These are phyloP conservation scores for Callinectes sapidus DNA, from an alignment of 2,888 invertebrate species.

Conservation along the genomic window DNA sequence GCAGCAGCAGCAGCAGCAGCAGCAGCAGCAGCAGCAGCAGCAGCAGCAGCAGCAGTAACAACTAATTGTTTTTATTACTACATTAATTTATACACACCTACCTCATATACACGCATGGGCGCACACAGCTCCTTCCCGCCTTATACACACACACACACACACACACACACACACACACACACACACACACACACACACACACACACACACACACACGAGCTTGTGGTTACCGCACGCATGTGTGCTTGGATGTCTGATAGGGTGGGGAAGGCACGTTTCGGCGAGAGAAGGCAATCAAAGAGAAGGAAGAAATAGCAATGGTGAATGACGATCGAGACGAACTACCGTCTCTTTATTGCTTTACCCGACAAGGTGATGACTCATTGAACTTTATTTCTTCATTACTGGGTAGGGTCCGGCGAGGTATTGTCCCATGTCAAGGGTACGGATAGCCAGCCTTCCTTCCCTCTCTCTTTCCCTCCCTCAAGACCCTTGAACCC, in stretches of 20 bases:
- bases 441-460: not conserved
- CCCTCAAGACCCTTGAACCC: not conserved
- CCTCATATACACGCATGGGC: not conserved
- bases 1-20: too few species aligned
- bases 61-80: not conserved
- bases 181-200: not conserved
- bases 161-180: slow-evolving; percentile 21
- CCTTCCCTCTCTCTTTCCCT: not conserved
- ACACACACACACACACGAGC: not conserved
- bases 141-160: slow-evolving; percentile 13
- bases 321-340: not conserved
- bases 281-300: not conserved
- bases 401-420: not conserved
- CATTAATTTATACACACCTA: not conserved
- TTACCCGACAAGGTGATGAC: not conserved
- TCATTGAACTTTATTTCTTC: slow-evolving; percentile 11
- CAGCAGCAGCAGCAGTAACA: not conserved
- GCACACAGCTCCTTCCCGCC: not conserved
- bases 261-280: not conserved
- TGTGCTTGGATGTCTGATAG: not conserved
- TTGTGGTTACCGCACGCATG: not conserved
- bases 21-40: not conserved
- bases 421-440: not conserved
- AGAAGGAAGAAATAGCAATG: not conserved
- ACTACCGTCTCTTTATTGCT: not conserved